Evolutionary conservation across 2,888 invertebrate species (phyloP).

Genomic region (Drosophila anomalata): DNA sequence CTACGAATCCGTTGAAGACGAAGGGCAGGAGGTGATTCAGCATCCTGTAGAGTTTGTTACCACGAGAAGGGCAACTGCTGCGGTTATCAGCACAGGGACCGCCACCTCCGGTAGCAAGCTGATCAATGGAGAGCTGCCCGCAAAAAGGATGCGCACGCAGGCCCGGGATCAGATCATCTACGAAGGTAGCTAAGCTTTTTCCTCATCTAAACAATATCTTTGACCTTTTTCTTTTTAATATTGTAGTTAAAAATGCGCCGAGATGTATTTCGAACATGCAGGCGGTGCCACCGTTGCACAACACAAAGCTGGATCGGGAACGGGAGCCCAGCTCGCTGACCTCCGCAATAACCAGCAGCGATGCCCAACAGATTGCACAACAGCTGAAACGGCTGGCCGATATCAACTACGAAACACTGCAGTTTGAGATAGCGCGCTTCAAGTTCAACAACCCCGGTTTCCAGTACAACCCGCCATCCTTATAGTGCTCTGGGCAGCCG

Average conservation of each 20-base stretch:
- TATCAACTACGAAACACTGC: conserved; percentile 81
- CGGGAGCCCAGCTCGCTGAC: conserved; percentile 33
- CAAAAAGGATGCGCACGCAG: conserved; percentile 74
- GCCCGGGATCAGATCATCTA: conserved; percentile 79
- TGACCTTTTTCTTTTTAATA: background rate
- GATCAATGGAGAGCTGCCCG: conserved; percentile 81
- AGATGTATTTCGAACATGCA: conserved; percentile 65
- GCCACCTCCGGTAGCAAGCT: conserved; percentile 68
- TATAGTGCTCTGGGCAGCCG: conserved; percentile 62
- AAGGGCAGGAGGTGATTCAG: conserved; percentile 50
- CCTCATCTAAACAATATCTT: background rate
- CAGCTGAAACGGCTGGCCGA: conserved; percentile 83
- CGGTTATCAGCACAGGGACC: conserved; percentile 34
- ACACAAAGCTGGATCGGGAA: conserved; percentile 36
- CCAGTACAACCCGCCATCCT: conserved; percentile 79
- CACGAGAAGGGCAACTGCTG: conserved; percentile 52
- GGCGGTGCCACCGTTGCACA: conserved; percentile 53
- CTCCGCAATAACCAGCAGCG: conserved; percentile 56
- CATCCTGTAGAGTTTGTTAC: conserved; percentile 78
- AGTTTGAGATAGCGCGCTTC: conserved; percentile 83
- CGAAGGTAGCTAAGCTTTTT: conserved; percentile 62
- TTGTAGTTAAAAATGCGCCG: conserved; percentile 78
- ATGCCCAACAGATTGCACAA: conserved; percentile 77
- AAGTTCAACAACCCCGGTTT: conserved; percentile 84
- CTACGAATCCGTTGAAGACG: conserved; percentile 71